Percentiles rank a stretch among this genome's conserved stretches.
Evolutionary conservation across 1,140 invertebrate species (phyloP).

Genomic region (Cyrtorhinus lividipennis): DNA sequence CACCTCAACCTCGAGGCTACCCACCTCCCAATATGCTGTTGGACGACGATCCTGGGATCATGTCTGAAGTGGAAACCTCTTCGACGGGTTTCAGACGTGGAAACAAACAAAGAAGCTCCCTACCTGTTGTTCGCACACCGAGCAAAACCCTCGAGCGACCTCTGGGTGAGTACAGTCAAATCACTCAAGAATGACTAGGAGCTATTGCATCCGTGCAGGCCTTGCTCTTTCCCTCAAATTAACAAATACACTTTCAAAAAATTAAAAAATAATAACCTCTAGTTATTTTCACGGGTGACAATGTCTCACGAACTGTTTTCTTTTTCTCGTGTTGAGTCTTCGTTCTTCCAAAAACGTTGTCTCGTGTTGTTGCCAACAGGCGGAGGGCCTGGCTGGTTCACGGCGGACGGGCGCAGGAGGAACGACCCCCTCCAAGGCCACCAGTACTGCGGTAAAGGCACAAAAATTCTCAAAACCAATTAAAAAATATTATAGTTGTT

Average conservation of each 20-base stretch:
- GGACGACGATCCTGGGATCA: conserved; percentile 91
- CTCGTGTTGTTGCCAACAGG: background rate
- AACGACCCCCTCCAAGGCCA: conserved; percentile 11
- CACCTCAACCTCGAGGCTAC: conserved; percentile 53
- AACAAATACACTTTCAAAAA: too few relatives aligned
- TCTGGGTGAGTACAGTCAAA: conserved; percentile 44
- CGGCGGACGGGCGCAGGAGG: conserved; percentile 7
- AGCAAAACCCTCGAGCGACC: conserved; percentile 86
- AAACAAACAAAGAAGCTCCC: conserved; percentile 74
- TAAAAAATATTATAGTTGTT: too few relatives aligned
- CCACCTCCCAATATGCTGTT: conserved; percentile 53
- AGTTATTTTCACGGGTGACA: too few relatives aligned
- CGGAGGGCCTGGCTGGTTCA: conserved; percentile 5
- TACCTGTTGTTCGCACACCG: conserved; percentile 85
- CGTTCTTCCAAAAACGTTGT: background rate
- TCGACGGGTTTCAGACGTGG: conserved; percentile 81
- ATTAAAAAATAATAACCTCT: too few relatives aligned
- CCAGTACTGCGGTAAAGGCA: conserved; percentile 18
- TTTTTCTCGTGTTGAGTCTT: too few relatives aligned
- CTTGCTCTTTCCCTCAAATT: too few relatives aligned
- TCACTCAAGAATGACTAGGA: too few relatives aligned
- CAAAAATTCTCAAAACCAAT: conserved; percentile 11
- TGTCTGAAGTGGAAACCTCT: conserved; percentile 91
- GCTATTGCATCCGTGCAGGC: too few relatives aligned
- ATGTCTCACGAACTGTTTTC: too few relatives aligned